Evolutionary conservation across 2,888 invertebrate genomes (phyloP).

Genomic region (Philopedon plagiatum): DNA sequence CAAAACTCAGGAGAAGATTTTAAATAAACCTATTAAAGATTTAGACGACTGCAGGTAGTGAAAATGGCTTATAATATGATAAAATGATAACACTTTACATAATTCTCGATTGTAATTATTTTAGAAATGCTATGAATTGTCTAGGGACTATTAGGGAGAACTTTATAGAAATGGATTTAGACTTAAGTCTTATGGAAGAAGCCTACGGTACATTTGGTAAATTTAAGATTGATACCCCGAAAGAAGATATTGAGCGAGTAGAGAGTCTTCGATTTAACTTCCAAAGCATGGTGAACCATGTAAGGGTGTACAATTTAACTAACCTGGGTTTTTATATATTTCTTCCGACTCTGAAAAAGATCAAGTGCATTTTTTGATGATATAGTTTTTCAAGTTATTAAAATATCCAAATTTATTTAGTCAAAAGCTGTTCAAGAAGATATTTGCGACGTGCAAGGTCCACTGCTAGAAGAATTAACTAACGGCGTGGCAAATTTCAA

Average conservation of each 20-base stretch:
- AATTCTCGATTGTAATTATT: slow-evolving; percentile 5
- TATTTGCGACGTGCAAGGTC: slow-evolving; percentile 82
- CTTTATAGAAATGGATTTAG: slow-evolving; percentile 86
- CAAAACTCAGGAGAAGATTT: slow-evolving; percentile 79
- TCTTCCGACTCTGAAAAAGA: too few species aligned
- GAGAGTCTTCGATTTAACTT: slow-evolving; percentile 85
- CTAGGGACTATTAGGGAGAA: slow-evolving; percentile 82
- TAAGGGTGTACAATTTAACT: slow-evolving; percentile 66
- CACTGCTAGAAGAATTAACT: slow-evolving; percentile 80
- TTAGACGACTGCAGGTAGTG: slow-evolving; percentile 78
- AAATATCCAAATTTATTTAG: slow-evolving; percentile 55
- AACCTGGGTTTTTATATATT: too few species aligned
- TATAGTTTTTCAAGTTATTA: too few species aligned
- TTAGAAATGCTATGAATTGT: slow-evolving; percentile 84
- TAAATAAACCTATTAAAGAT: slow-evolving; percentile 81
- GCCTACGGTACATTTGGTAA: slow-evolving; percentile 81
- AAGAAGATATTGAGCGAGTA: slow-evolving; percentile 85
- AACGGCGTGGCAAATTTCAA: slow-evolving; percentile 79
- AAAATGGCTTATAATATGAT: neutral
- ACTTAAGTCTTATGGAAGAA: slow-evolving; percentile 83
- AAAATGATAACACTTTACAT: neutral
- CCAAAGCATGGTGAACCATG: slow-evolving; percentile 80
- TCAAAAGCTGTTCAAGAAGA: slow-evolving; percentile 80
- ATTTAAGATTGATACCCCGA: slow-evolving; percentile 78
- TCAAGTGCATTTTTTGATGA: too few species aligned